These are phyloP conservation scores for Drosophila helvetica DNA, from an alignment of 2,888 invertebrate genomes.

Conservation along the genomic window DNA sequence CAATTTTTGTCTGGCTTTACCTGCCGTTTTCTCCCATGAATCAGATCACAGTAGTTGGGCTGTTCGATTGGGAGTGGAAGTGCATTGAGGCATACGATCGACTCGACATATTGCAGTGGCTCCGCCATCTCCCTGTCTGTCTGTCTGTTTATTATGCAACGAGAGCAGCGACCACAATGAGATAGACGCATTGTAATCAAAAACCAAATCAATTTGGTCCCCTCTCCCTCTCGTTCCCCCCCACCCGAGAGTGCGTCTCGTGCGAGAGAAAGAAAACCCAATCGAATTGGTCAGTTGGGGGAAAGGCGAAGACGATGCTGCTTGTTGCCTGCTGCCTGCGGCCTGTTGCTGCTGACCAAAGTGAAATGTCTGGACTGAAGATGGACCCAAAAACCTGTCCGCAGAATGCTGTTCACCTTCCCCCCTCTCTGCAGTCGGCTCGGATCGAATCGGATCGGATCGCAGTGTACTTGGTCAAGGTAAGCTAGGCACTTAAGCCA, in stretches of 20 bases:
- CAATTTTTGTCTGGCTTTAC: too few species aligned
- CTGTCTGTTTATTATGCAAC: conserved; percentile 54
- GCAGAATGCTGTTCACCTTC: conserved; percentile 40
- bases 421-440: neutral
- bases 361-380: conserved; percentile 26
- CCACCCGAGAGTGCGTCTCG: conserved; percentile 37
- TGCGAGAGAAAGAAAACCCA: conserved; percentile 28
- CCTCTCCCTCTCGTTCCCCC: conserved; percentile 22
- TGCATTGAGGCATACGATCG: conserved; percentile 42
- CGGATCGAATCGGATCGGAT: neutral
- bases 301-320: conserved; percentile 15
- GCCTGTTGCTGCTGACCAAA: conserved; percentile 20
- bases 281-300: conserved; percentile 17
- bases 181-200: conserved; percentile 54
- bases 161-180: conserved; percentile 31
- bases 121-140: conserved; percentile 8
- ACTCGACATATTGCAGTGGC: conserved; percentile 12
- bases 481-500: conserved; percentile 44
- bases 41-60: neutral
- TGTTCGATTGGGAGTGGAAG: neutral
- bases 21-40: neutral
- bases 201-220: conserved; percentile 51
- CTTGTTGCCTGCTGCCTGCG: neutral
- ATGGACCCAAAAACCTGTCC: neutral
- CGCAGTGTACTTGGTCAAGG: conserved; percentile 68